Base-by-base conservation (phyloP, 2,888 invertebrate species). In the Dinocampus coccinellae region DNA sequence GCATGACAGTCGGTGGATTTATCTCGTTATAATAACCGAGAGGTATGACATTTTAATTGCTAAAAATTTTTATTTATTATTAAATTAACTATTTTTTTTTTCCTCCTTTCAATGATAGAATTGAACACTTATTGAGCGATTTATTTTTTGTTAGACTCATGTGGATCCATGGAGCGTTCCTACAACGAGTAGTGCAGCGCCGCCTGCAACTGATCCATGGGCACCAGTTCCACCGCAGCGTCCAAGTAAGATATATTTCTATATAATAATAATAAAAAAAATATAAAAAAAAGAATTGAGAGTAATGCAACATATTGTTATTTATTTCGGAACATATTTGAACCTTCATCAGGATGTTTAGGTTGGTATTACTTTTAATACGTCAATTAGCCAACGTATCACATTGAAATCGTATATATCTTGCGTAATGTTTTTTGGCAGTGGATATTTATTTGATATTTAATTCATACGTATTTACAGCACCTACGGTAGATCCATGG, bases 111-210 rank as follows among this genome's bases (percentile, higher is more conserved):
- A n/a, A n/a, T n/a, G n/a, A n/a, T n/a, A n/a, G n/a, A n/a, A n/a
- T n/a, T n/a, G 6, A 39, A 11, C n/a, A n/a, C 39, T n/a, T 7
- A 47, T 47, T 7, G 20, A 20, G 3, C 16, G 16, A 16, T n/a
- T 9, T 16, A 1, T 16, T 7, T n/a, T 3, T 60, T 75, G 69
- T 9, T 70, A 77, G 77, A 65, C 76, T n/a, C 76, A 74, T 71
- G 72, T 68, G 13, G 92, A 92, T 83, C 91, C 92, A 72, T 93
- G 93, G 93, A 91, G 91, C 74, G 89, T 87, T 61, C 89, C 89
- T 77, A 88, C 89, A 72, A 88, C 89, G 58, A 85, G 79, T 66
- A 78, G 82, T 7, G 85, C 88, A 65, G 84, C 88, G 58, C 83
- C 88, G 6, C 80, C 86, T 20, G 83, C 88, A 0, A 16, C 16